Evolutionary conservation across 2,797 vertebrate species (phyloP).

Genomic region (Pangasius djambal): DNA sequence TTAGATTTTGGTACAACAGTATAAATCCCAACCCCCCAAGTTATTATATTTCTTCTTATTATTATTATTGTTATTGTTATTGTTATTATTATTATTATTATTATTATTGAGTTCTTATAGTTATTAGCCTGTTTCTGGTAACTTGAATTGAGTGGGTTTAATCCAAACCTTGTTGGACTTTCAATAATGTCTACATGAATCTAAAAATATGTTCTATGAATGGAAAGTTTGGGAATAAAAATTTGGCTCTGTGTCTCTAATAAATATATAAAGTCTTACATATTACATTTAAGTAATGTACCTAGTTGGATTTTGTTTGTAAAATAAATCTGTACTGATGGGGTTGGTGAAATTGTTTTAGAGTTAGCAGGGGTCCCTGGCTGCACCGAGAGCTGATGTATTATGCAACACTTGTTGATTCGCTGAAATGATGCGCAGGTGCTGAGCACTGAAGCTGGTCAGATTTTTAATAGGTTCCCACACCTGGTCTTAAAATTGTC

Average conservation of each 20-base stretch:
- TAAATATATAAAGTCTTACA: too few species aligned
- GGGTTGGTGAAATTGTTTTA: not conserved
- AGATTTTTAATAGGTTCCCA: not conserved
- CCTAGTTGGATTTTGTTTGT: not conserved
- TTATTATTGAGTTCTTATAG: not conserved
- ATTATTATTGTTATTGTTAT: too few species aligned
- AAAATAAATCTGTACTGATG: not conserved
- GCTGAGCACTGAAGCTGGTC: not conserved
- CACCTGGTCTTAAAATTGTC: not conserved
- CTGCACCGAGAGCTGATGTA: not conserved
- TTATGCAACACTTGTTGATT: conserved; percentile 31
- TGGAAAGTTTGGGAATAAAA: not conserved
- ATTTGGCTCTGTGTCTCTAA: not conserved
- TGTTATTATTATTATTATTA: too few species aligned
- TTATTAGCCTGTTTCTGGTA: not conserved
- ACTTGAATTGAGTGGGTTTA: not conserved
- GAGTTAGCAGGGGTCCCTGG: not conserved
- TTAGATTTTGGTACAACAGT: not conserved
- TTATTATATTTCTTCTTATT: too few species aligned
- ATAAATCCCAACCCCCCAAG: not conserved
- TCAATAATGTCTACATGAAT: not conserved
- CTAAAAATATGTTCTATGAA: not conserved
- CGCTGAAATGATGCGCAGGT: conserved; percentile 10
- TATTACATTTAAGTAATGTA: not conserved
- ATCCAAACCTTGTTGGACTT: not conserved